phyloP scores from a whole-genome alignment of 2,888 invertebrate species.

The Orthosia gothica region DNA sequence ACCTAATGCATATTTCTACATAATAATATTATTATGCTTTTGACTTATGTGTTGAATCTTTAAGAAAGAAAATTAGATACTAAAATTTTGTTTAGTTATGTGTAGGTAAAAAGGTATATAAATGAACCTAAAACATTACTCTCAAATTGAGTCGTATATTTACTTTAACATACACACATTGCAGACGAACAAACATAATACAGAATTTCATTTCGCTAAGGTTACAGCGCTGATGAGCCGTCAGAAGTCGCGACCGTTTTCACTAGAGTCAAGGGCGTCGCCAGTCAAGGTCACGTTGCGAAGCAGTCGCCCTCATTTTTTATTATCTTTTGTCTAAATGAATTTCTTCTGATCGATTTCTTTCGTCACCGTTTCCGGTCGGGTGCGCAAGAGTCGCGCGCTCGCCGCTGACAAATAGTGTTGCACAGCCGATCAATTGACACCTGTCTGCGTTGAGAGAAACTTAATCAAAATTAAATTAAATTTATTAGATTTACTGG shows the following conservation, averaged over 20 bases:
- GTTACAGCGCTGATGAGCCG: conserved; percentile 67
- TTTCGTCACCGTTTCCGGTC: conserved; percentile 87
- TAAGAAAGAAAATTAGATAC: not conserved
- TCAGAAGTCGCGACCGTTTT: conserved; percentile 78
- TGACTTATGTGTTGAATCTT: not conserved
- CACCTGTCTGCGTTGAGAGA: conserved; percentile 57
- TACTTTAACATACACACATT: not conserved
- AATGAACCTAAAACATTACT: not conserved
- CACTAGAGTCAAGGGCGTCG: conserved; percentile 87
- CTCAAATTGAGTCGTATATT: conserved; percentile 1
- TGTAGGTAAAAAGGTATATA: not conserved
- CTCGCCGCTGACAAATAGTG: conserved; percentile 60
- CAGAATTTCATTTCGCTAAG: conserved; percentile 30
- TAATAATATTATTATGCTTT: not conserved
- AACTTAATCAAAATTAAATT: conserved; percentile 57
- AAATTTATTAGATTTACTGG: conserved; percentile 21
- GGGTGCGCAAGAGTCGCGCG: conserved; percentile 77
- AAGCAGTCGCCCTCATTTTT: conserved; percentile 86
- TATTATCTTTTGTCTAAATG: conserved; percentile 82
- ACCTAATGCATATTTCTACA: not conserved
- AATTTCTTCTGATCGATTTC: conserved; percentile 84
- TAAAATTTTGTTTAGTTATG: not conserved
- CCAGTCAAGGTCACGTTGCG: conserved; percentile 88
- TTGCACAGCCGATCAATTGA: conserved; percentile 64
- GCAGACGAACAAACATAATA: conserved; percentile 6